Base-by-base conservation (phyloP, 2,113 vertebrate species). In the Anolis carolinensis region DNA sequence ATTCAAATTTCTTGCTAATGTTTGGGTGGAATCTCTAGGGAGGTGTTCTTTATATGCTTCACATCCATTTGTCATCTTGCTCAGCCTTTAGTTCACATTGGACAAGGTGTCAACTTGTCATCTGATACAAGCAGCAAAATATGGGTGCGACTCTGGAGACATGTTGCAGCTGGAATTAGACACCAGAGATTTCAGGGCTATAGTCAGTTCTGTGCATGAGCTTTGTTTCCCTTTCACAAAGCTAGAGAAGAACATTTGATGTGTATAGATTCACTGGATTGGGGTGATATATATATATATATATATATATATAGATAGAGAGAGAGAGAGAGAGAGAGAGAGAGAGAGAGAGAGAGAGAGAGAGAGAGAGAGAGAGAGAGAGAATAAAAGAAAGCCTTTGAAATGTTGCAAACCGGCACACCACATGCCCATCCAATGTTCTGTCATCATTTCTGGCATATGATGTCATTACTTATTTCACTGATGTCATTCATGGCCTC, bases 381-480 rank as follows among this genome's bases (percentile, higher is more conserved):
- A n/a, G n/a, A n/a, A n/a, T n/a, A n/a, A 39, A 1, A 0, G 0
- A 18, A 32, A 85, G 1, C 67, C 55, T 21, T 85, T 74, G 77
- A 59, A 86, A 76, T 79, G 21, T 39, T 79, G 30, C 74, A 74
- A 77, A 81, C 90, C 36, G 2, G 82, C 85, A 79, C 67, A 76
- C 72, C 80, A 62, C 68, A 20, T 14, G 6, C 7, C 5, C 50
- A 65, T 81, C 63, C 70, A 90, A 65, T 70, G 90, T 86, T 71
- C 82, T 85, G 63, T 81, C 87, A n/a, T 59, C 0, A 0, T 85
- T 91, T 92, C 90, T 73, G 88, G 65, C 77, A 88, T 68, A 84
- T 96, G 95, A 97, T 91, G 90, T 96, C 95, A 95, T 90, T 88
- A 89, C 92, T 95, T 87, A 72, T 92, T 90, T 83, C 92, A 95